Evolutionary conservation across 1,140 invertebrate genomes (phyloP).

Genomic region (Zaprionus taronus): DNA sequence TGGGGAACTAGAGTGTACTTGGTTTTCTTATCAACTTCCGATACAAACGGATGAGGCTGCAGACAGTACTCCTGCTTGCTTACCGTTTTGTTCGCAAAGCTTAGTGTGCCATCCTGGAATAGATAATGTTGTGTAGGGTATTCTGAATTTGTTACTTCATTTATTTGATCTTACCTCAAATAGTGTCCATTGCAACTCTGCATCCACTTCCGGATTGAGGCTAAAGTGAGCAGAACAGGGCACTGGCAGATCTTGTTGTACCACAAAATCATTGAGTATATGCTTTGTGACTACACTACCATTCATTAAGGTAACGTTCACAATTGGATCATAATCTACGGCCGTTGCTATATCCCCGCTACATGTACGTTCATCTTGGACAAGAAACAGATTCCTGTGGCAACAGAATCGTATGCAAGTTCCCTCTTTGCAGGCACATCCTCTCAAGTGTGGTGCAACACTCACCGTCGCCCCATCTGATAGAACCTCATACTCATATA

Average conservation of each 20-base stretch:
- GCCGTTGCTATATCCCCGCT: neutral
- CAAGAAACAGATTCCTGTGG: conserved; percentile 30
- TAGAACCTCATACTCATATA: conserved; percentile 52
- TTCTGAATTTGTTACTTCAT: too few relatives aligned
- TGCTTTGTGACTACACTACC: conserved; percentile 31
- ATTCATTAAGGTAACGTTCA: conserved; percentile 53
- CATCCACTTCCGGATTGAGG: conserved; percentile 35
- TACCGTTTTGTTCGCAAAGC: neutral
- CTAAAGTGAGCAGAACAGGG: conserved; percentile 49
- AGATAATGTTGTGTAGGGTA: neutral
- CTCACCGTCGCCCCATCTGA: conserved; percentile 25
- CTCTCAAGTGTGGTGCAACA: conserved; percentile 34
- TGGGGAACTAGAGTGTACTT: conserved; percentile 37
- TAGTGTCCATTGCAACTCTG: conserved; percentile 48
- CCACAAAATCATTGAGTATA: conserved; percentile 55
- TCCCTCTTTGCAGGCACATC: conserved; percentile 53
- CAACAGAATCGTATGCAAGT: conserved; percentile 69
- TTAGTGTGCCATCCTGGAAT: conserved; percentile 57
- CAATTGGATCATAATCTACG: conserved; percentile 37
- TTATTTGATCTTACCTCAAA: conserved; percentile 53
- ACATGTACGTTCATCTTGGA: conserved; percentile 21
- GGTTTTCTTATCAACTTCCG: neutral
- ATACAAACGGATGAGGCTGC: conserved; percentile 27
- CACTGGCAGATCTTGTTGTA: conserved; percentile 48
- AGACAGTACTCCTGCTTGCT: conserved; percentile 69